phyloP scores from a whole-genome alignment of 2,888 invertebrate genomes.

The Diarsia rubi region DNA sequence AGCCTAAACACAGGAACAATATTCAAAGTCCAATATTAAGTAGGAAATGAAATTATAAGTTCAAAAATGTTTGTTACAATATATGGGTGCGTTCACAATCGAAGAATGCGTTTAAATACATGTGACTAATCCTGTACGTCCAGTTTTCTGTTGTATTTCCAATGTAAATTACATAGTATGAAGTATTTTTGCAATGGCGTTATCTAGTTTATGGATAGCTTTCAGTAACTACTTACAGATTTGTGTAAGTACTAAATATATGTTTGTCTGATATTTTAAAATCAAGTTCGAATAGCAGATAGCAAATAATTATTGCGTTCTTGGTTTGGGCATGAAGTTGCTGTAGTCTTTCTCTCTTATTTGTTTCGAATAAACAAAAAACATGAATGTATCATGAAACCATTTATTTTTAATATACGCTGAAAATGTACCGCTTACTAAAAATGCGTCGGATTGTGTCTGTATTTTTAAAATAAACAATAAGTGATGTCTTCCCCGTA shows the following conservation, averaged over 20 bases:
- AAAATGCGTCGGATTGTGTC: conserved; percentile 57
- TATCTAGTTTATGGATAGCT: conserved; percentile 62
- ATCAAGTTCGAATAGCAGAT: conserved; percentile 1
- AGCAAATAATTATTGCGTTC: conserved; percentile 27
- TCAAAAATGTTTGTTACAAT: conserved; percentile 34
- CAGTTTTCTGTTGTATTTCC: conserved; percentile 51
- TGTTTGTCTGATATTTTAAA: conserved; percentile 15
- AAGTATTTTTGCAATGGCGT: conserved; percentile 45
- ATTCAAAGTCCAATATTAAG: conserved; percentile 39
- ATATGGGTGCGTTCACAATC: conserved; percentile 20
- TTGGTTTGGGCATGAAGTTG: conserved; percentile 26
- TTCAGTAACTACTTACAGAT: conserved; percentile 37
- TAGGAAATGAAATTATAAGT: conserved; percentile 21
- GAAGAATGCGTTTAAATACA: neutral
- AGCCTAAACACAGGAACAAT: conserved; percentile 55
- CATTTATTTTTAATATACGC: conserved; percentile 43
- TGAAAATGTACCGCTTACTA: conserved; percentile 50
- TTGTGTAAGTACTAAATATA: conserved; percentile 17
- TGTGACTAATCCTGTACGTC: conserved; percentile 10
- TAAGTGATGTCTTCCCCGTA: conserved; percentile 43
- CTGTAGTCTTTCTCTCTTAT: conserved; percentile 11
- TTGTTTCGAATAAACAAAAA: conserved; percentile 43
- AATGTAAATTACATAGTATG: conserved; percentile 29
- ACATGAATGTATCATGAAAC: conserved; percentile 25
- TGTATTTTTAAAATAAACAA: conserved; percentile 29